Conservation (phyloP, 2,797 vertebrate species). For the Mastacembelus armatus region DNA sequence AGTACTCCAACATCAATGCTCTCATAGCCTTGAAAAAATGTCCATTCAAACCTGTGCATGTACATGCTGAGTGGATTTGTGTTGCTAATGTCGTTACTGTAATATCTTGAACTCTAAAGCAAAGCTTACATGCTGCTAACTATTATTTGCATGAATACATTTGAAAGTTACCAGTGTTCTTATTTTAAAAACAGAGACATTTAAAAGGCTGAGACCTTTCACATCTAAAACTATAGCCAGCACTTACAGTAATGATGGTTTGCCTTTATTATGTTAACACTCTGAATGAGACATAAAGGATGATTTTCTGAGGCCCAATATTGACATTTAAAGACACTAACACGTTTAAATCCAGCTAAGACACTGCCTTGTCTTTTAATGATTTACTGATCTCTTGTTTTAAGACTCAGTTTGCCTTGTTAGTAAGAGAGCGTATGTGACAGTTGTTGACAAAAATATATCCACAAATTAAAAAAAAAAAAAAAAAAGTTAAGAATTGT, state of each 20-base stretch:
- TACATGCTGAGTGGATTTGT: neutral
- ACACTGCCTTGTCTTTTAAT: conserved; percentile 35
- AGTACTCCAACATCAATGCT: neutral
- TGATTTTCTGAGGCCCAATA: conserved; percentile 34
- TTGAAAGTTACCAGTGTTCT: conserved; percentile 7
- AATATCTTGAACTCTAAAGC: neutral
- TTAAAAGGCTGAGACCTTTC: conserved; percentile 10
- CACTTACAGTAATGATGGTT: conserved; percentile 7
- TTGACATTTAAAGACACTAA: conserved; percentile 51
- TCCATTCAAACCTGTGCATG: neutral
- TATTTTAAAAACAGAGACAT: conserved; percentile 7
- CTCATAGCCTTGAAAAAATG: neutral
- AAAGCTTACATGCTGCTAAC: neutral
- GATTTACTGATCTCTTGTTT: conserved; percentile 40
- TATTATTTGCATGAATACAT: conserved; percentile 28
- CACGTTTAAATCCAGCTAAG: conserved; percentile 42
- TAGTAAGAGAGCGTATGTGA: conserved; percentile 16
- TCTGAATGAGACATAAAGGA: conserved; percentile 31
- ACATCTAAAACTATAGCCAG: conserved; percentile 19
- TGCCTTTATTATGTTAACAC: conserved; percentile 12
- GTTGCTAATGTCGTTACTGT: conserved; percentile 12
- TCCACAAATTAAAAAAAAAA: conserved; percentile 18
- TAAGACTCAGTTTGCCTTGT: conserved; percentile 13
- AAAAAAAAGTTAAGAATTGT: conserved; percentile 11
- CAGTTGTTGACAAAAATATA: conserved; percentile 32